Base-by-base conservation (phyloP, 2,888 invertebrate species). In the Glomeris marginata region DNA sequence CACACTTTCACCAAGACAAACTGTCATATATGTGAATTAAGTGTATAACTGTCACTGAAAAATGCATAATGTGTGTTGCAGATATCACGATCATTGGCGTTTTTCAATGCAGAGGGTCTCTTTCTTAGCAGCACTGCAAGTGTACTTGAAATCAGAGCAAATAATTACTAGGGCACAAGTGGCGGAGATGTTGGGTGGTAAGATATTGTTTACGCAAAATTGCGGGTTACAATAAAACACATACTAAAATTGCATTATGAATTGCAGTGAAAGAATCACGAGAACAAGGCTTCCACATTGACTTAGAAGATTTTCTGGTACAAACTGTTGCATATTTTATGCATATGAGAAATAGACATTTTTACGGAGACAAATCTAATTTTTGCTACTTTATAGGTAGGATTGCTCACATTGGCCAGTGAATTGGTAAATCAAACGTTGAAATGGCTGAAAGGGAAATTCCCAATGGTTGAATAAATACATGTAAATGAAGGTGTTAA, bases 71-170 rank as follows among this genome's bases (percentile, higher is more conserved):
- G n/a, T 44, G 20, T 41, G 42, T 41, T n/a, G 8, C 56, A 69
- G 85, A 58, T 92, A 81, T 63, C 80, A 85, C 57, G 90, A 91
- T 60, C 84, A 85, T 60, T 92, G 91, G 91, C 74, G 81, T 37
- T 81, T 74, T 62, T 78, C 80, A 54, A 84, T 81, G 0, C 90
- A 91, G 63, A 72, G 83, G 42, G 72, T 86, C 57, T 79, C 83
- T 51, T 90, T 81, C 65, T 69, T 85, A 13, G 77, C 81, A 43
- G 77, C 87, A 0, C 71, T 90, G 49, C 77, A 83, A 8, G 73
- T 84, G 45, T 92, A 84, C 71, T 70, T 92, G 55, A 84, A 87
- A 69, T 74, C 75, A 15, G 85, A 85, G 1, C 72, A 80, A 58
- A 69, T 91, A 43, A 78, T 82, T 0, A 72, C 77, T 0, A 78